A percentile compares a stretch with the other conserved stretches of the same genome.
phyloP scores from a whole-genome alignment of 2,113 vertebrate species.

The Epinephelus lanceolatus region DNA sequence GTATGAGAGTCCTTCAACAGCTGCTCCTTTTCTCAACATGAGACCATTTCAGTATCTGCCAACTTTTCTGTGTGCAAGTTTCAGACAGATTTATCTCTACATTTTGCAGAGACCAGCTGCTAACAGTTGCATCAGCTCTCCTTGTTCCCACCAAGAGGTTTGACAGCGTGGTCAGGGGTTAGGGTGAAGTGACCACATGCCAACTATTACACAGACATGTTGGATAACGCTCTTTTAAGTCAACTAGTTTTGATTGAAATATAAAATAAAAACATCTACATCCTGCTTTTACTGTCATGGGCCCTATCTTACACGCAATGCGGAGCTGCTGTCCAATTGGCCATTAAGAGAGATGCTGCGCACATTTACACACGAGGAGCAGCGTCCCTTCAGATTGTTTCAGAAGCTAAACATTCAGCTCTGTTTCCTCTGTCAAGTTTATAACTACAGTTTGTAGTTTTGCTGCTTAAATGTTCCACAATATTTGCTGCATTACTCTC shows the following conservation, averaged over 20 bases:
- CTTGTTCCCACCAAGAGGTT: neutral
- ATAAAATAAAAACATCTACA: neutral
- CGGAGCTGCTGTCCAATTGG: too few relatives aligned
- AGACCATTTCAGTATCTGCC: neutral
- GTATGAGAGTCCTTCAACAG: neutral
- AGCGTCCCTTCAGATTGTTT: too few relatives aligned
- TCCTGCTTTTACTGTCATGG: too few relatives aligned
- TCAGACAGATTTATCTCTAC: neutral
- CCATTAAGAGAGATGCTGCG: too few relatives aligned
- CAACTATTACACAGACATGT: neutral
- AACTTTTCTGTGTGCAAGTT: neutral
- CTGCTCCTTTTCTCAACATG: neutral
- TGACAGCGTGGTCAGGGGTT: neutral
- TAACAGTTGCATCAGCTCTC: neutral
- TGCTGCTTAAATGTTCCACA: too few relatives aligned
- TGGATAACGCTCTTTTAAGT: neutral
- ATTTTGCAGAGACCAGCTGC: conserved; percentile 7
- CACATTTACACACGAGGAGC: too few relatives aligned
- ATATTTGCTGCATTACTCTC: too few relatives aligned
- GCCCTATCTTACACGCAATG: too few relatives aligned
- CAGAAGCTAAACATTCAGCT: too few relatives aligned
- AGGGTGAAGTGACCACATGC: conserved; percentile 1
- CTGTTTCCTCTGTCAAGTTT: too few relatives aligned
- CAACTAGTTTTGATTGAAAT: neutral
- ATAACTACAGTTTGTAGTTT: too few relatives aligned